phyloP scores from a whole-genome alignment of 2,888 invertebrate species.

The Coremacera marginata region DNA sequence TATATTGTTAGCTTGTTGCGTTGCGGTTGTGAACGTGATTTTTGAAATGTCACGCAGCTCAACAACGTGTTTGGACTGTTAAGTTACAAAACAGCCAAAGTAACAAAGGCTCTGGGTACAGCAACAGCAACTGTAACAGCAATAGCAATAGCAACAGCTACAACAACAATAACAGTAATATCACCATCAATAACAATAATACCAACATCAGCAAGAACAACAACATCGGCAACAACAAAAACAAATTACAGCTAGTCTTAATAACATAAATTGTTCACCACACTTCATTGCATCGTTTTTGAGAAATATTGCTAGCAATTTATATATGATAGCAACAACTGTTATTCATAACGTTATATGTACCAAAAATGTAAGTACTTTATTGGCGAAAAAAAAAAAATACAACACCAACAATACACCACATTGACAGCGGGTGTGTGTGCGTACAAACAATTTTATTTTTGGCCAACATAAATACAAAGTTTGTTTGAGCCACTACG shows the following conservation, averaged over 20 bases:
- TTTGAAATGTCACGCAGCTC: constrained; percentile 62
- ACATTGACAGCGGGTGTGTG: not conserved
- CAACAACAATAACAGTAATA: constrained; percentile 42
- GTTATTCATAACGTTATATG: not conserved
- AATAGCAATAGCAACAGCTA: constrained; percentile 3
- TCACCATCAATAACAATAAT: constrained; percentile 12
- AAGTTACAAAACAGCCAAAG: constrained; percentile 35
- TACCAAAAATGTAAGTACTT: not conserved
- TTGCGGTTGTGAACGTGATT: constrained; percentile 61
- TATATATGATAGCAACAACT: not conserved
- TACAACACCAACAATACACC: not conserved
- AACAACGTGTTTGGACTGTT: constrained; percentile 38
- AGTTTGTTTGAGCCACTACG: constrained; percentile 7
- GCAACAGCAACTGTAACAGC: constrained; percentile 41
- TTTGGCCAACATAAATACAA: not conserved
- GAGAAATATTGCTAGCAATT: not conserved
- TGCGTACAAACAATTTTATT: not conserved
- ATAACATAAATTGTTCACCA: constrained; percentile 15
- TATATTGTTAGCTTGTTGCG: constrained; percentile 37
- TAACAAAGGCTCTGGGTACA: constrained; percentile 10
- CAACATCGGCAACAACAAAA: constrained; percentile 10
- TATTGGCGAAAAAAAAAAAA: not conserved
- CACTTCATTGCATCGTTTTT: constrained; percentile 15
- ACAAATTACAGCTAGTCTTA: constrained; percentile 18
- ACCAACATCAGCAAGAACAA: constrained; percentile 36